Base-by-base conservation (phyloP, 2,797 vertebrate genomes). In the Mormyrus proboscirostris region DNA sequence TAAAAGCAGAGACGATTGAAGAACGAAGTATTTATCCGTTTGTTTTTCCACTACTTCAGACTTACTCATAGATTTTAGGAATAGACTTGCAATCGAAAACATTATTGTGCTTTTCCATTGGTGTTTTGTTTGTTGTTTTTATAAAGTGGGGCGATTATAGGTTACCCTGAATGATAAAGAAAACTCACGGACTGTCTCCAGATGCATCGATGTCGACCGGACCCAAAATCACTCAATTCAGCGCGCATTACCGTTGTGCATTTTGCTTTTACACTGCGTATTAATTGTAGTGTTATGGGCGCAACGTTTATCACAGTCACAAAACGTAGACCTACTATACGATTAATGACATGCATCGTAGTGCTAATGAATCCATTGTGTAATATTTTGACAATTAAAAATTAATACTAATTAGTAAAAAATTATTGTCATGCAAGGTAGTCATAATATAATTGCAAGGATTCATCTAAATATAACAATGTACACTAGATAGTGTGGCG, bases 381-480 rank as follows among this genome's bases (percentile, higher is more conserved):
- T 44, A 41, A 47, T 47, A 82, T 47, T 82, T 47, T 47, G 41
- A 10, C 76, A 22, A 82, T 82, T 82, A 41, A 82, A 82, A n/a
- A 82, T 69, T 69, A 14, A 69, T 73, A 38, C 12, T 6, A 33
- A 73, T 73, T 73, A 38, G 65, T 73, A 38, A 38, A 33, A 73
- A 38, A 38, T 6, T 38, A 16, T 73, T 73, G 65, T 73, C 14
- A 73, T 73, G 65, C 29, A 44, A 44, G 16, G 38, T 41, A 44
- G n/a, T 44, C 41, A 79, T 73, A 79, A 79, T 44, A 44, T 44
- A 41, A 41, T 44, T 79, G 38, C 33, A 44, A n/a, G 19, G 38
- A 82, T 82, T 19, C 76, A 82, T 82, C 16, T 47, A 82, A 47
- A 82, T 82, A 82, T 82, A 82, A 82, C 38, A 47, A 82, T 47